Conservation (phyloP, 2,888 invertebrate species). For the Euzophera pinguis region DNA sequence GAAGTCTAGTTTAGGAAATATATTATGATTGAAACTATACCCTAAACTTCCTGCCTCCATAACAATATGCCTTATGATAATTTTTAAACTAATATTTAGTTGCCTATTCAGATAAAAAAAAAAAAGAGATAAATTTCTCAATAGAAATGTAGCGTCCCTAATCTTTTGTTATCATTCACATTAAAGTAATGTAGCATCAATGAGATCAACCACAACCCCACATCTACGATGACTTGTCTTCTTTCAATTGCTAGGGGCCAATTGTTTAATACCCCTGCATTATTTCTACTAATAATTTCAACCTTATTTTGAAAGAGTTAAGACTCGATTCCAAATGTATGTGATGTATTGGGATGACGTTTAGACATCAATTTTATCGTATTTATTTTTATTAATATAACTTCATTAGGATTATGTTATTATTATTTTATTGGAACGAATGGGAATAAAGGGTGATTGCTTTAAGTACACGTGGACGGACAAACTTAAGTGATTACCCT, state of each 20-base stretch:
- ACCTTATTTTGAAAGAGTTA: not conserved
- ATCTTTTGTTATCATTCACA: constrained; percentile 5
- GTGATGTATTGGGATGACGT: not conserved
- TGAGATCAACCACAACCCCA: constrained; percentile 42
- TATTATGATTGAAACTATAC: no score
- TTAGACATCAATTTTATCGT: constrained; percentile 18
- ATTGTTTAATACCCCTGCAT: constrained; percentile 40
- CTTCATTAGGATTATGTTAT: constrained; percentile 34
- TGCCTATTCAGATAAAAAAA: no score
- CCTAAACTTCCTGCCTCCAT: no score
- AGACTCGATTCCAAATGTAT: not conserved
- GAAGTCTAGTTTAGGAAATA: no score
- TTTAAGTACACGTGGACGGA: constrained; percentile 12
- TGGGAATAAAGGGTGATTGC: constrained; percentile 19
- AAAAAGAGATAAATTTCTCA: not conserved
- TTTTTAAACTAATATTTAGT: no score
- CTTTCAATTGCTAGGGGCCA: constrained; percentile 52
- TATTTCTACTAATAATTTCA: not conserved
- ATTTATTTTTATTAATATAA: constrained; percentile 28
- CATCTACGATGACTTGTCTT: constrained; percentile 47
- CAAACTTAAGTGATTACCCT: not conserved
- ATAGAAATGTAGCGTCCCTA: not conserved
- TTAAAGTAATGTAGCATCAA: constrained; percentile 9
- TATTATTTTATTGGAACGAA: constrained; percentile 25
- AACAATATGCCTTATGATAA: no score